Conservation (phyloP, 2,888 invertebrate genomes). For the Hypercompe scribonia region DNA sequence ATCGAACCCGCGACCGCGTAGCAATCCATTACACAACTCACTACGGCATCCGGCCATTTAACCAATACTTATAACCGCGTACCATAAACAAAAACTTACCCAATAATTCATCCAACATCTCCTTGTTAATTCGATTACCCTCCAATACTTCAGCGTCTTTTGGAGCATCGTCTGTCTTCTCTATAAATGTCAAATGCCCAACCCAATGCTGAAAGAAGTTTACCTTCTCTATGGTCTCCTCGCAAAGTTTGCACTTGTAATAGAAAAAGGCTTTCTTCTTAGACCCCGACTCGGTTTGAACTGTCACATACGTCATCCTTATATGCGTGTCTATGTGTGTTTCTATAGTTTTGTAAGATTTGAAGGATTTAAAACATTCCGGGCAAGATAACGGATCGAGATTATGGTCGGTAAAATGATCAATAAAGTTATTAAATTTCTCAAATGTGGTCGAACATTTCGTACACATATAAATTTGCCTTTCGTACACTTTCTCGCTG, state of each 20-base stretch:
- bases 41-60: too few species aligned
- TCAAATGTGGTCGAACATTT: conserved; percentile 43
- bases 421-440: conserved; percentile 39
- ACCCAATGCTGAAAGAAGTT: conserved; percentile 66
- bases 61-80: too few species aligned
- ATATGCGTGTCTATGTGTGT: conserved; percentile 55
- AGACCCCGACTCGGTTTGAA: conserved; percentile 21
- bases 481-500: background rate
- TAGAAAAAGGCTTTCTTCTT: background rate
- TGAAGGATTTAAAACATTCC: conserved; percentile 34
- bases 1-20: too few species aligned
- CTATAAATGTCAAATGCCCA: conserved; percentile 46
- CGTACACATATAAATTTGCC: conserved; percentile 35
- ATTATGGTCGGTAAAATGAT: conserved; percentile 56
- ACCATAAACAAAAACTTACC: background rate
- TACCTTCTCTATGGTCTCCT: accelerated
- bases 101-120: background rate
- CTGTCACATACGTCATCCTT: conserved; percentile 31
- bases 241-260: conserved; percentile 51
- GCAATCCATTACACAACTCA: too few species aligned
- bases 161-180: background rate
- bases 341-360: accelerated
- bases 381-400: conserved; percentile 47
- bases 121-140: background rate
- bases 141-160: background rate